Evolutionary conservation across 1,140 invertebrate genomes (phyloP).

Genomic region (Reticulitermes speratus): DNA sequence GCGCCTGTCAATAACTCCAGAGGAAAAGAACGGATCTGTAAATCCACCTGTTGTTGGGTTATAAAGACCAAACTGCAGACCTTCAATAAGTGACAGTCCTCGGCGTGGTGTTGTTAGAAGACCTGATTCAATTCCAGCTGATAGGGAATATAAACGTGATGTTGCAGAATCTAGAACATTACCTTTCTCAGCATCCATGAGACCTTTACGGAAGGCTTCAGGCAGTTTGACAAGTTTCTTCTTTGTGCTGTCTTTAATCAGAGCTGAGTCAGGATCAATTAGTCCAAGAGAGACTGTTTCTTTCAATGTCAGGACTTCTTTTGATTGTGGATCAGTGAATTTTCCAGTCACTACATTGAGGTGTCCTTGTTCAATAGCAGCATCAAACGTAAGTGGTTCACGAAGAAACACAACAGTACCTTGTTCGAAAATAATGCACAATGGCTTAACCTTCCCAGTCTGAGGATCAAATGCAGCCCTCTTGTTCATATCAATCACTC

Average conservation of each 20-base stretch:
- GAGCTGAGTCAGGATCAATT: conserved; percentile 82
- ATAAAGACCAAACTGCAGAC: conserved; percentile 79
- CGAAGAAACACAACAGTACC: conserved; percentile 66
- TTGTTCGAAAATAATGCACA: conserved; percentile 73
- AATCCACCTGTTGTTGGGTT: conserved; percentile 75
- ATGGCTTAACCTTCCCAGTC: conserved; percentile 61
- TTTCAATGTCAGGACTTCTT: conserved; percentile 72
- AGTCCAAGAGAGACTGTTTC: conserved; percentile 79
- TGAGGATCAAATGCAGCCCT: conserved; percentile 66
- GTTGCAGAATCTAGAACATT: conserved; percentile 79
- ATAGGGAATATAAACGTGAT: conserved; percentile 73
- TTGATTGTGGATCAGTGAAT: conserved; percentile 71
- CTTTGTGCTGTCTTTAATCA: conserved; percentile 84
- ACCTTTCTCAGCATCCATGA: conserved; percentile 84
- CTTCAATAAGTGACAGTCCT: conserved; percentile 77
- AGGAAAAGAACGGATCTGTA: conserved; percentile 73
- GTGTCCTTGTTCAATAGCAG: conserved; percentile 69
- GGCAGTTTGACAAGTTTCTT: conserved; percentile 78
- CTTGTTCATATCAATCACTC: conserved; percentile 66
- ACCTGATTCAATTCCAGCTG: conserved; percentile 71
- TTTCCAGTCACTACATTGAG: conserved; percentile 71
- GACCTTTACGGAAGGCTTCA: conserved; percentile 80
- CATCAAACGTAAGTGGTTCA: conserved; percentile 73
- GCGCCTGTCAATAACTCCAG: conserved; percentile 63
- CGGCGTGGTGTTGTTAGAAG: conserved; percentile 72